Evolutionary conservation across 1,140 invertebrate genomes (phyloP), one percentile per base, ranked within the genome.

Genomic region (Papilio helenus): DNA sequence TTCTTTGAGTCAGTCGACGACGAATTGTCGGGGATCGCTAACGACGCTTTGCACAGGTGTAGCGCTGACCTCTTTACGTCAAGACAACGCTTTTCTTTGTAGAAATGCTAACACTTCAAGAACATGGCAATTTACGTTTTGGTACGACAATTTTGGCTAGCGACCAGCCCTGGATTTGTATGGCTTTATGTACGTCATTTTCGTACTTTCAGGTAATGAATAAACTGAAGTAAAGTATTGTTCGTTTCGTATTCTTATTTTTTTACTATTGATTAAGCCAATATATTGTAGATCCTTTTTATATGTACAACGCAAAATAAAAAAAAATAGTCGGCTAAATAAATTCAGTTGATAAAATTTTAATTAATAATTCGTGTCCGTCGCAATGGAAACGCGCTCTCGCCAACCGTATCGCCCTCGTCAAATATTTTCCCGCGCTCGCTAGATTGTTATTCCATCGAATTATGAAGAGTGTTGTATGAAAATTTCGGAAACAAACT

Each of bases 391-490:
- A 79, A 81, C 79, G 79, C 39, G 58, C 71, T 34, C 58, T 55
- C 74, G 46, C 73, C 68, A 82, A 61, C 20, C 2, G 61, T 84
- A 79, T 85, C 82, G 76, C 16, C 80, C 73, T 81, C 68, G 58
- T 82, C 83, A 86, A 86, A 86, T 84, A 83, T 86, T 86, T 82
- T 84, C 85, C 72, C 76, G 71, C 46, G 72, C 74, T 74, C 73
- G 68, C 29, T 61, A 73, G 81, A 80, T 82, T 86, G 83, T 84
- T 85, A 82, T 84, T 81, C 79, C 80, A 84, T 80, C 79, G 80
- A 84, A 84, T 86, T 86, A 86, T 71, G 34, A 61, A 78, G 73
- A 76, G 73, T 76, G 73, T 76, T 55, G 73, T 82, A 79, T 82
- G 80, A 65, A 80, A 80, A 79, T 73, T 73, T 74, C 71, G 76